Evolutionary conservation across 2,888 invertebrate genomes (phyloP).

Genomic region (Poecilus cupreus): DNA sequence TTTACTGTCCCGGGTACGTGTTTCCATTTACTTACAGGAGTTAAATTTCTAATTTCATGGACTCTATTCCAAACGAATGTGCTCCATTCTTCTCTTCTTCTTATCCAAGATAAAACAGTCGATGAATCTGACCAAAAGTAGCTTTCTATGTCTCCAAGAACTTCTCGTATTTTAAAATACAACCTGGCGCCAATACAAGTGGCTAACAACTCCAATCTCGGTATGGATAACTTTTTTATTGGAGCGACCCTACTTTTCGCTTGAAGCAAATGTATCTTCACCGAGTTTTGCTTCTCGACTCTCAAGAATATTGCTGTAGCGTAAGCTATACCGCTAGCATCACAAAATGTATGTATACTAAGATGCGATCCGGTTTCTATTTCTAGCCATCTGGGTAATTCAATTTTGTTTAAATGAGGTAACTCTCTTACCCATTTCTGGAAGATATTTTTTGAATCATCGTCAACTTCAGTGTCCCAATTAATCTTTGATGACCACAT

Average conservation of each 20-base stretch:
- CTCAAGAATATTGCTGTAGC: slow-evolving; percentile 63
- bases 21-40: too few species aligned
- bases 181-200: slow-evolving; percentile 65
- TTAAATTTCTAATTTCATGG: too few species aligned
- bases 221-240: slow-evolving; percentile 64
- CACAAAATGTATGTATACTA: slow-evolving; percentile 66
- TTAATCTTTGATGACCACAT: slow-evolving; percentile 57
- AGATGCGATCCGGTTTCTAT: slow-evolving; percentile 61
- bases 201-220: slow-evolving; percentile 66
- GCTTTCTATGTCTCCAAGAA: slow-evolving; percentile 54
- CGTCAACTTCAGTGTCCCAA: slow-evolving; percentile 43
- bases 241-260: slow-evolving; percentile 66
- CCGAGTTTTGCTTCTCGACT: slow-evolving; percentile 48
- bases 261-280: slow-evolving; percentile 64
- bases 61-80: too few species aligned
- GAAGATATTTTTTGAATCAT: slow-evolving; percentile 60
- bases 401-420: slow-evolving; percentile 58
- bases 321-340: slow-evolving; percentile 65
- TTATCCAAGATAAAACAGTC: too few species aligned
- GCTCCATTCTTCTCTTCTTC: too few species aligned
- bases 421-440: slow-evolving; percentile 56
- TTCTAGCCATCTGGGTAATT: slow-evolving; percentile 61
- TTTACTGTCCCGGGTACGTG: too few species aligned
- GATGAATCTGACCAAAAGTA: too few species aligned
- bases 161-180: slow-evolving; percentile 47